Evolutionary conservation across 2,113 vertebrate genomes (phyloP).

Genomic region (Myotis lucifugus): DNA sequence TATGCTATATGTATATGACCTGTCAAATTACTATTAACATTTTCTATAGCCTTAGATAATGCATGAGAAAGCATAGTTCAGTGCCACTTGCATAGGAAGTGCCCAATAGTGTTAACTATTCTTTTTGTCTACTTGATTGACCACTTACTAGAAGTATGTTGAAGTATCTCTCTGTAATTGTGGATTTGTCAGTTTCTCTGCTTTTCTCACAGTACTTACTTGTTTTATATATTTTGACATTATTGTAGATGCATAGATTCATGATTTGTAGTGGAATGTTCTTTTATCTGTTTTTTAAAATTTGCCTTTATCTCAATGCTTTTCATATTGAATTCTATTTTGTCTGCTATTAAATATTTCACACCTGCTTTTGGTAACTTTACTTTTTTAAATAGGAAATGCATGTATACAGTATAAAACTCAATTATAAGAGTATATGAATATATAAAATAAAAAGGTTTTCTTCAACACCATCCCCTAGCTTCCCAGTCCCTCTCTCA

Average conservation of each 20-base stretch:
- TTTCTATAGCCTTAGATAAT: conserved; percentile 57
- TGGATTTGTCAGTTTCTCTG: conserved; percentile 28
- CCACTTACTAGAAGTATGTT: not conserved
- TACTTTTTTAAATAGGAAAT: conserved; percentile 39
- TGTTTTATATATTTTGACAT: conserved; percentile 63
- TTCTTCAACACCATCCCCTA: not conserved
- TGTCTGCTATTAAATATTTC: conserved; percentile 79
- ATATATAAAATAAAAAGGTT: not conserved
- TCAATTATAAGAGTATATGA: not conserved
- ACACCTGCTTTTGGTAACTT: conserved; percentile 51
- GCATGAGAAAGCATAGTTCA: conserved; percentile 60
- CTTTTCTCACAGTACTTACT: conserved; percentile 34
- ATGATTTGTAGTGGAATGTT: conserved; percentile 52
- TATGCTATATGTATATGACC: conserved; percentile 27
- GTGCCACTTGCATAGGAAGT: conserved; percentile 1
- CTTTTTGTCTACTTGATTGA: not conserved
- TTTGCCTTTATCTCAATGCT: conserved; percentile 66
- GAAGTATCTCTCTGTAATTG: conserved; percentile 6
- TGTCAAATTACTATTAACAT: conserved; percentile 2
- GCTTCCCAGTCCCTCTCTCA: not conserved
- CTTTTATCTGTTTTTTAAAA: conserved; percentile 58
- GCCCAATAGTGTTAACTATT: not conserved
- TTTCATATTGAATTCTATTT: conserved; percentile 79
- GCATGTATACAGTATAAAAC: not conserved
- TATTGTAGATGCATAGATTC: conserved; percentile 50